phyloP scores from a whole-genome alignment of 2,113 vertebrate species.

The Syngnathus typhle region DNA sequence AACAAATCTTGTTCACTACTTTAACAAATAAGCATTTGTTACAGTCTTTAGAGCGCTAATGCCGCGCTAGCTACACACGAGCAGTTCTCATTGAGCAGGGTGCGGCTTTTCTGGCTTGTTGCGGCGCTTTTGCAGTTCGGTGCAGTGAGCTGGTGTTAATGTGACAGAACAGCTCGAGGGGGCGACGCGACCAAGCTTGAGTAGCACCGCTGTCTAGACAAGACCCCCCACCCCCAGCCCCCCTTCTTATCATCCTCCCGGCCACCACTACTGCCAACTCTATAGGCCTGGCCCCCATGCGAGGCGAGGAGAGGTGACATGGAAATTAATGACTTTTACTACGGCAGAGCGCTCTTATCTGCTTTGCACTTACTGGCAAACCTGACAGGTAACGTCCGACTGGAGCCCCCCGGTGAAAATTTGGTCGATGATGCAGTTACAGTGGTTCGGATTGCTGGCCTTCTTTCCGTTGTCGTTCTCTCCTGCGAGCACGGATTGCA shows the following conservation, averaged over 20 bases:
- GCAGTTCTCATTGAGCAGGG: constrained; percentile 8
- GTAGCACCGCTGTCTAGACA: constrained; percentile 56
- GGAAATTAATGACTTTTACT: constrained; percentile 9
- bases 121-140: constrained; percentile 42
- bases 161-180: constrained; percentile 60
- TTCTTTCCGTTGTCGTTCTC: constrained; percentile 91
- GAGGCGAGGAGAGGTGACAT: not conserved
- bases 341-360: not conserved
- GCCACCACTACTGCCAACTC: constrained; percentile 25
- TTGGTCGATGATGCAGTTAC: constrained; percentile 98
- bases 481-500: constrained; percentile 59
- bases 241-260: not conserved
- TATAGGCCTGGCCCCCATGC: constrained; percentile 34
- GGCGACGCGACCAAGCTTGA: constrained; percentile 47
- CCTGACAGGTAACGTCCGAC: constrained; percentile 96
- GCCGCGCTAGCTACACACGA: constrained; percentile 8
- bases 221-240: constrained; percentile 13
- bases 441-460: constrained; percentile 97
- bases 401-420: constrained; percentile 96
- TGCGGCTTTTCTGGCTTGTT: not conserved
- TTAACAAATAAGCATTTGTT: not conserved
- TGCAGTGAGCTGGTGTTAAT: constrained; percentile 55
- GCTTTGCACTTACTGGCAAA: constrained; percentile 85
- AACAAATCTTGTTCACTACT: not conserved
- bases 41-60: not conserved